Evolutionary conservation across 1,140 invertebrate genomes (phyloP), one percentile per base, ranked within the genome.

Genomic region (Onthophagus taurus): DNA sequence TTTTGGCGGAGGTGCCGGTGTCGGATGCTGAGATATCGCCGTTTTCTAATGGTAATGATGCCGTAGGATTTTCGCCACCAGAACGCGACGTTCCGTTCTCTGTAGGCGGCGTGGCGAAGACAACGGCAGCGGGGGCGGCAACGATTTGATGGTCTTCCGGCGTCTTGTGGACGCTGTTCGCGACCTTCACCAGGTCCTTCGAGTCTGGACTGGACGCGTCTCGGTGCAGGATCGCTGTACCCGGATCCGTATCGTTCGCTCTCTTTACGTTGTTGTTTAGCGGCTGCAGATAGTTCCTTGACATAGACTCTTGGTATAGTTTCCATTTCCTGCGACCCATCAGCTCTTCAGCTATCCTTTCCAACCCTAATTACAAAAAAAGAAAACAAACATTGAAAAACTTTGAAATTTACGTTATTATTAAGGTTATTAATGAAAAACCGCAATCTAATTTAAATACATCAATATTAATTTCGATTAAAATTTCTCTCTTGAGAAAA

Each of bases 261-360:
- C 24, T 50, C 45, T 61, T 64, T 44, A 63, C 53, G 54, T 61
- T 65, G 59, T 62, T 63, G 60, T 64, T 63, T 45, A 64, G 44
- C 45, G 62, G 60, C 54, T 65, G 61, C 51, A 57, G 65, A 65
- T 61, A 72, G 72, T 68, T 74, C 65, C 70, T 76, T 67, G 74
- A 74, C 70, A 83, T 74, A 66, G 75, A 81, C 72, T 84, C 85
- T 78, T 83, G 88, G 68, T 84, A 88, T 71, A 85, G 79, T 77
- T 83, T 86, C 83, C 88, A 89, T 86, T 81, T 86, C 79, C 85
- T 83, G 77, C 83, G 79, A 76, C 87, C 88, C 82, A 89, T 89
- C 75, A 91, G 85, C 79, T 91, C 87, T 75, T 91, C 87, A 73
- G 89, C 88, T 72, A 94, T 83, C 72, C 86, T 80, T 83, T 94